Evolutionary conservation across 2,888 invertebrate species (phyloP).

Genomic region (Elmis aenea): DNA sequence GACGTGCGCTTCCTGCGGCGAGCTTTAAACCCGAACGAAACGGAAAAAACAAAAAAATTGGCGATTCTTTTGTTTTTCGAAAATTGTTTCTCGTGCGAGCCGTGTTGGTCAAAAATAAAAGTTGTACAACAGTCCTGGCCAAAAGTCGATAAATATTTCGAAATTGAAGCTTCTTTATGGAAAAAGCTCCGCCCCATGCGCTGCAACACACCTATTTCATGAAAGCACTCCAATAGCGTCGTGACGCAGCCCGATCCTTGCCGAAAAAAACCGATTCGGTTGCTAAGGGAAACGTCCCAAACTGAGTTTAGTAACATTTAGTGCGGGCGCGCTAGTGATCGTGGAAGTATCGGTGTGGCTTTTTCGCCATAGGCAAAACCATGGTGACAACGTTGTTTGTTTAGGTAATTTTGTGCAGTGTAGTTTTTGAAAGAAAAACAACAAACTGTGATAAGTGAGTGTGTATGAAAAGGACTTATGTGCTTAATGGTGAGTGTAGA

Average conservation of each 20-base stretch:
- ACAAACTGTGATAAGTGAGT: constrained; percentile 33
- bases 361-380: constrained; percentile 17
- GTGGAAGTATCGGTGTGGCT: constrained; percentile 38
- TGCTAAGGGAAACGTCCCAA: constrained; percentile 47
- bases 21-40: no score
- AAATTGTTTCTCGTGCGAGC: no score
- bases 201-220: constrained; percentile 12
- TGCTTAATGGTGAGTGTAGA: no score
- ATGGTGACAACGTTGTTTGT: constrained; percentile 24
- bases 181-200: constrained; percentile 17
- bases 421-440: constrained; percentile 12
- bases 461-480: no score
- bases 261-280: constrained; percentile 40
- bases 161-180: constrained; percentile 21
- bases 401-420: constrained; percentile 20
- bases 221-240: constrained; percentile 33
- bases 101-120: constrained; percentile 13
- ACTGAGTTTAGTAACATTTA: constrained; percentile 43
- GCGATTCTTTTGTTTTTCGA: background rate
- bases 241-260: constrained; percentile 23
- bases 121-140: no score
- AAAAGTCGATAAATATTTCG: constrained; percentile 29
- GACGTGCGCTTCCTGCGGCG: no score
- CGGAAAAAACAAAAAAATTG: constrained; percentile 1
- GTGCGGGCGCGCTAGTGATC: constrained; percentile 45